phyloP scores from a whole-genome alignment of 1,140 invertebrate species.

The Cherax quadricarinatus region DNA sequence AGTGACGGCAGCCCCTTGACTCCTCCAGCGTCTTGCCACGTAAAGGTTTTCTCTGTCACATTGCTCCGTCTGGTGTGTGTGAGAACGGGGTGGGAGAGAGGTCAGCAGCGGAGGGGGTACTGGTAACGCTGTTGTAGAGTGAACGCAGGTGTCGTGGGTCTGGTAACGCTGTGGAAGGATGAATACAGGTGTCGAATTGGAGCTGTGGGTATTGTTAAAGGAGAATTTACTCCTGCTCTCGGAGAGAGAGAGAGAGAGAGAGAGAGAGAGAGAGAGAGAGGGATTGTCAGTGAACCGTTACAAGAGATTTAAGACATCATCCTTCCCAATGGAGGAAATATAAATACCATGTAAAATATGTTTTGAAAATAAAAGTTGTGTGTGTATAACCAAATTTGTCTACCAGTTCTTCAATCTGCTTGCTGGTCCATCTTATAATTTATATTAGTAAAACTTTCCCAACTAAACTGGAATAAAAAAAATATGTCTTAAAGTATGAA shows the following conservation, averaged over 20 bases:
- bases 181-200: constrained; percentile 37
- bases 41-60: background rate
- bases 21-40: background rate
- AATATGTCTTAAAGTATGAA: too few species aligned
- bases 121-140: background rate
- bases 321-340: too few species aligned
- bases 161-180: constrained; percentile 44
- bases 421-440: too few species aligned
- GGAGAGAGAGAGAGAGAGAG: too few species aligned
- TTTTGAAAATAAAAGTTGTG: too few species aligned
- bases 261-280: background rate
- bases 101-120: background rate
- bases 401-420: too few species aligned
- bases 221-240: constrained; percentile 32
- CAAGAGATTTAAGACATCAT: constrained; percentile 3
- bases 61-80: too few species aligned
- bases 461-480: too few species aligned
- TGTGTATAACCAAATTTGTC: too few species aligned
- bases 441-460: too few species aligned
- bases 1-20: constrained; percentile 50
- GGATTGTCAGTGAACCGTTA: background rate
- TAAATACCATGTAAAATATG: too few species aligned
- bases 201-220: constrained; percentile 24
- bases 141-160: background rate
- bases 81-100: background rate